Evolutionary conservation across 64 coral and sea anemone species (phyloP), one percentile per base, ranked within the genome.

Genomic region (Platygyra sinensis): DNA sequence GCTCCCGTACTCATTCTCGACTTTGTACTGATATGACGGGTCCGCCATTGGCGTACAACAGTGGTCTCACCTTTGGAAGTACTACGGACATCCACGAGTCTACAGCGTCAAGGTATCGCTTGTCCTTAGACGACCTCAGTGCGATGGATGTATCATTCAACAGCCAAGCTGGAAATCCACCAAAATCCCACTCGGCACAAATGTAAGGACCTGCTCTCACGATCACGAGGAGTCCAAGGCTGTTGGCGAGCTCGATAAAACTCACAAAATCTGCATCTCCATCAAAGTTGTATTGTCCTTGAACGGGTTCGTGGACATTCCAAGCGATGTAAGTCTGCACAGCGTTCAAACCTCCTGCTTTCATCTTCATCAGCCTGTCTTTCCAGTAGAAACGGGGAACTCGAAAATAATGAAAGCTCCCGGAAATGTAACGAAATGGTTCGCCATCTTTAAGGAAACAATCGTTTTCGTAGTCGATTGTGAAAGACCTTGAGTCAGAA

Each of bases 151-250:
- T 31, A 33, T 98, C 93, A 19, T 95, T 98, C 13, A 98, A 61
- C 72, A 98, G 88, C 96, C 96, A 98, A 28, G 86, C 87, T 59
- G 96, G 96, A 73, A 93, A 89, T 6, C 96, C 96, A 16, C 96
- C 96, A 81, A 98, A 98, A 60, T 98, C 96, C 96, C 93, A 98
- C 74, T 98, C 96, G 0, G 96, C 94, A 74, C 94, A 95, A 71
- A 98, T 95, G 22, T 93, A 98, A 19, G 96, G 96, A 13, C 96
- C 96, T 5, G 96, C 90, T 85, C 96, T 88, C 1, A 98, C 42
- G 20, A 98, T 95, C 2, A 95, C 91, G 4, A 95, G 39, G 69
- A 98, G 72, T 9, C 87, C 96, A 65, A 93, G 15, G 4, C 91
- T 93, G 72, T 95, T 76, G 4, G 94, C 94, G 7, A 98, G 79